phyloP scores from a whole-genome alignment of 2,797 vertebrate species.

The Falco berigora region DNA sequence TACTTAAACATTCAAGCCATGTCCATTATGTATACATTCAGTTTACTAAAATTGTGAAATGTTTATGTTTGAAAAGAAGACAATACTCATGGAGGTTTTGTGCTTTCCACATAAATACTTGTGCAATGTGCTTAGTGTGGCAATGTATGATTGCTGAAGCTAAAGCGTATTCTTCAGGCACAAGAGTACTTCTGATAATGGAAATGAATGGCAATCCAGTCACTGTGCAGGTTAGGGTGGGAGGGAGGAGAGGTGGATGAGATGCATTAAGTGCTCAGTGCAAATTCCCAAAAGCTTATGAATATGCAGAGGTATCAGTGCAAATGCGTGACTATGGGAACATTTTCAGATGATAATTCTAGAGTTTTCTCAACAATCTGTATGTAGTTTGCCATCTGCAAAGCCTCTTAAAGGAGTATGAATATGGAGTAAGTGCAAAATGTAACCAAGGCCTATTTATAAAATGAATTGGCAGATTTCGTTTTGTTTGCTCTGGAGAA shows the following conservation, averaged over 20 bases:
- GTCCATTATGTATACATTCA: neutral
- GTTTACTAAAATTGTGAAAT: neutral
- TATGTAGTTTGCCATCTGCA: constrained; percentile 42
- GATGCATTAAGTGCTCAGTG: neutral
- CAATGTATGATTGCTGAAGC: neutral
- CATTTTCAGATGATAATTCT: neutral
- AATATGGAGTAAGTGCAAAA: constrained; percentile 28
- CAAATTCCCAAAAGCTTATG: neutral
- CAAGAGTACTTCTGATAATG: neutral
- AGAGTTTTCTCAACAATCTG: constrained; percentile 30
- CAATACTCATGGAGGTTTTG: neutral
- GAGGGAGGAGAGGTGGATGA: neutral
- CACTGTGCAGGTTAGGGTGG: neutral
- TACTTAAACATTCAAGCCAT: neutral
- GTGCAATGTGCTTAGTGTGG: neutral
- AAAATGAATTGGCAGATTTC: constrained; percentile 61
- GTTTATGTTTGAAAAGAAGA: neutral
- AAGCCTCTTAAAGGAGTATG: constrained; percentile 50
- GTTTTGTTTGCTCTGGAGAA: constrained; percentile 45
- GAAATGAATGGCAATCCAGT: neutral
- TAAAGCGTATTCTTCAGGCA: neutral
- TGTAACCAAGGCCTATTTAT: constrained; percentile 28
- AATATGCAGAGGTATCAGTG: neutral
- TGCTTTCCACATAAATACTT: neutral
- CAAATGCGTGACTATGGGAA: neutral